Conservation (phyloP, 2,888 invertebrate genomes). For the Saturnia pavonia region DNA sequence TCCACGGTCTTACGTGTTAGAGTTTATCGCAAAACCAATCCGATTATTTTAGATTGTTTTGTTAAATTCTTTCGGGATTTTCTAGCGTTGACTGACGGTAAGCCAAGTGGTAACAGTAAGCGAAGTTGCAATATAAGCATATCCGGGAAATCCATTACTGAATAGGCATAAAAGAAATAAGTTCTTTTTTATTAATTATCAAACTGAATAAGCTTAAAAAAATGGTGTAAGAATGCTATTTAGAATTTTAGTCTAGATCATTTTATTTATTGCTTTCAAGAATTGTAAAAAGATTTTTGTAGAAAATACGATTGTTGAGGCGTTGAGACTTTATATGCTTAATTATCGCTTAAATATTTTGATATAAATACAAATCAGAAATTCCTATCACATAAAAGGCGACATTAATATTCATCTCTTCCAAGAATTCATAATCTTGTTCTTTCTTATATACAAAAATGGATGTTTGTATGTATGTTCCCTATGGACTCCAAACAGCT, state of each 20-base stretch:
- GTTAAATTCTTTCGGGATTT: slow-evolving; percentile 33
- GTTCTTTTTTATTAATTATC: no score
- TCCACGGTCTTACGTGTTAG: slow-evolving; percentile 24
- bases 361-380: no score
- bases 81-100: slow-evolving; percentile 20
- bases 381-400: no score
- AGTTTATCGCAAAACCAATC: slow-evolving; percentile 46
- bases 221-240: not conserved
- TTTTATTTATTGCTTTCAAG: not conserved
- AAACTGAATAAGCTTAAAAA: not conserved
- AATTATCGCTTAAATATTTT: no score
- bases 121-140: not conserved
- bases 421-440: no score
- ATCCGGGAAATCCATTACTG: not conserved
- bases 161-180: not conserved
- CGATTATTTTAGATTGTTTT: slow-evolving; percentile 57
- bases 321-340: no score
- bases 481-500: no score
- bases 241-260: not conserved
- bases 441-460: no score
- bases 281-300: not conserved
- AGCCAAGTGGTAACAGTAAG: slow-evolving; percentile 22
- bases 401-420: no score
- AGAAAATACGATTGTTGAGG: no score
- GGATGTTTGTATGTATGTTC: no score